Conservation (phyloP, 2,113 vertebrate genomes). For the Catharus fuscescens region DNA sequence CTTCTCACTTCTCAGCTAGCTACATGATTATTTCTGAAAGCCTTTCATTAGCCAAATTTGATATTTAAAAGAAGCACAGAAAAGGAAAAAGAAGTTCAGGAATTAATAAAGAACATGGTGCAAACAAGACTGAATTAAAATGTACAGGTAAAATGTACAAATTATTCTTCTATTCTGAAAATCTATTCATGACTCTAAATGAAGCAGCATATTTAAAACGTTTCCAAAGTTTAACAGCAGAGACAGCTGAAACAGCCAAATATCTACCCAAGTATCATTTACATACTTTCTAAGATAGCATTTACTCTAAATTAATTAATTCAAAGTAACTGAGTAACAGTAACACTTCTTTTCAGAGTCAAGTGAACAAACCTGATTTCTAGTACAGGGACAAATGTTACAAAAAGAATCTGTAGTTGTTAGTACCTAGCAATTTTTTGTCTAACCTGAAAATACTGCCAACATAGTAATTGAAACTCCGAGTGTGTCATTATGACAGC, state of each 20-base stretch:
- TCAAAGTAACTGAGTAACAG: background rate
- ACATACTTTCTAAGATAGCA: background rate
- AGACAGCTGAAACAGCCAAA: background rate
- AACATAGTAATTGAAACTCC: background rate
- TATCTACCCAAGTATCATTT: background rate
- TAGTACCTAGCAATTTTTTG: background rate
- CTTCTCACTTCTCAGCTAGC: background rate
- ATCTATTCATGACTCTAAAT: background rate
- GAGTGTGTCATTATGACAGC: background rate
- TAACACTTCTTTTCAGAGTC: background rate
- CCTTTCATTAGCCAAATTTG: background rate
- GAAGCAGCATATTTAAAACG: background rate
- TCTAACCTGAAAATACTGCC: background rate
- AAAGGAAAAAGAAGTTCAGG: background rate
- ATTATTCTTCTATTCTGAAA: background rate
- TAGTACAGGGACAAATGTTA: background rate
- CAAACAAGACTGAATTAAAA: background rate
- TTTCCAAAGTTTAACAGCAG: background rate
- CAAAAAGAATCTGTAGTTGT: background rate
- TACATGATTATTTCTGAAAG: slow-evolving; percentile 30
- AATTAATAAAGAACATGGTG: background rate
- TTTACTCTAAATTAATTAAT: background rate
- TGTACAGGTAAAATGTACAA: background rate
- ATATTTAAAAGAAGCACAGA: background rate
- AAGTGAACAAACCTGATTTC: background rate